phyloP scores from a whole-genome alignment of 2,888 invertebrate species.

The Mystacides longicornis region DNA sequence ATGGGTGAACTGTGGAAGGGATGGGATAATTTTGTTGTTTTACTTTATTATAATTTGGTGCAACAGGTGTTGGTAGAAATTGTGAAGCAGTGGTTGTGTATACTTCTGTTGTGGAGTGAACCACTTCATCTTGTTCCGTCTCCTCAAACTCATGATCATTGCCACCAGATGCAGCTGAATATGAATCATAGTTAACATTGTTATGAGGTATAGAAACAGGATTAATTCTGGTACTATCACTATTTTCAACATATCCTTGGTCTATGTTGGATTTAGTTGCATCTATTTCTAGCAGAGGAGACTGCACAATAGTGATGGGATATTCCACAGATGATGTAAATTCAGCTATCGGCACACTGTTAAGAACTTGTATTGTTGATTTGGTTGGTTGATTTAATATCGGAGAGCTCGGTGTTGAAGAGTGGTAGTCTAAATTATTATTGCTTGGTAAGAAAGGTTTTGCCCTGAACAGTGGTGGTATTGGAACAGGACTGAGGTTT shows the following conservation, averaged over 20 bases:
- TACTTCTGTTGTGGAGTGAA: slow-evolving; percentile 35
- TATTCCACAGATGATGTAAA: slow-evolving; percentile 65
- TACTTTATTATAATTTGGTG: neutral
- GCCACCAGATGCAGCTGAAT: slow-evolving; percentile 39
- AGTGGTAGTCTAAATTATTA: neutral
- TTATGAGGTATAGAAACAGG: slow-evolving; percentile 35
- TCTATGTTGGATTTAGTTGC: slow-evolving; percentile 27
- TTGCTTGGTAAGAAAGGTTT: slow-evolving; percentile 40
- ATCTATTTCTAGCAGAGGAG: slow-evolving; percentile 58
- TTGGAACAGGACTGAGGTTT: slow-evolving; percentile 53
- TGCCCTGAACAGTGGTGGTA: slow-evolving; percentile 57
- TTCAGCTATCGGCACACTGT: slow-evolving; percentile 61
- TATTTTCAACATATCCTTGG: slow-evolving; percentile 13
- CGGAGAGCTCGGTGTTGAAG: slow-evolving; percentile 8
- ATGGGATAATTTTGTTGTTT: neutral
- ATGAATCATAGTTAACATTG: slow-evolving; percentile 41
- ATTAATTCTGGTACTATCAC: slow-evolving; percentile 31
- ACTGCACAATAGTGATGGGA: slow-evolving; percentile 62
- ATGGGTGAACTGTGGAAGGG: slow-evolving; percentile 18
- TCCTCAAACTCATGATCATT: slow-evolving; percentile 26
- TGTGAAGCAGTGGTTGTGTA: slow-evolving; percentile 31
- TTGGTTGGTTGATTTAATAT: slow-evolving; percentile 1
- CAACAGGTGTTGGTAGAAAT: slow-evolving; percentile 23
- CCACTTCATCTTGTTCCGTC: neutral
- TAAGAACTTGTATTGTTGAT: slow-evolving; percentile 47